Percentiles rank a stretch among this genome's conserved stretches.
Evolutionary conservation across 2,113 vertebrate species (phyloP).

Genomic region (Bothrops jararaca): DNA sequence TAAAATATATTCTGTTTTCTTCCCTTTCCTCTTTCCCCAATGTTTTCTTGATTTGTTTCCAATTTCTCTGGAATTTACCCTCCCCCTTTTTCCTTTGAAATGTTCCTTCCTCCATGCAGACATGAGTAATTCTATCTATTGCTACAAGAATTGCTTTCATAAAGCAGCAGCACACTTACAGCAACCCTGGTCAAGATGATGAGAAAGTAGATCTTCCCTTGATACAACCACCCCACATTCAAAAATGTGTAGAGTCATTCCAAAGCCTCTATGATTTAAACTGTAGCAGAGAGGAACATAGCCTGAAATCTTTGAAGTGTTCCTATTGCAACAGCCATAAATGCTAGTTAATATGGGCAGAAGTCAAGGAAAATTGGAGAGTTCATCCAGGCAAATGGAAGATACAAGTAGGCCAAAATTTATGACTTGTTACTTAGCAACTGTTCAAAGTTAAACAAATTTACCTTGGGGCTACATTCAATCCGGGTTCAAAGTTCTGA

Average conservation of each 20-base stretch:
- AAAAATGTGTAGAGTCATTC: not conserved
- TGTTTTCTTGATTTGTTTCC: not conserved
- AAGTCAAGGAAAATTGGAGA: not conserved
- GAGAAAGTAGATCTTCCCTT: not conserved
- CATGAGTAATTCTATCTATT: not conserved
- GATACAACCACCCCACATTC: not conserved
- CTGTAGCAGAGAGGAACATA: not conserved
- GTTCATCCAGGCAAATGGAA: not conserved
- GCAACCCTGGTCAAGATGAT: not conserved
- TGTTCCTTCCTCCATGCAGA: not conserved
- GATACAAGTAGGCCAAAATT: not conserved
- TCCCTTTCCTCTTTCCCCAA: not conserved
- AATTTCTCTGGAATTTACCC: not conserved
- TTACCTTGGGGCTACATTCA: not conserved
- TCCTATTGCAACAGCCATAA: not conserved
- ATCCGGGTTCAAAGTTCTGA: not conserved
- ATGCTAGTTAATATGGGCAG: not conserved
- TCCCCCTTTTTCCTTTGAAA: not conserved
- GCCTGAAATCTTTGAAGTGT: not conserved
- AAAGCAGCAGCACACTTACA: not conserved
- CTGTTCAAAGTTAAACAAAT: not conserved
- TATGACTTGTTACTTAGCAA: not conserved
- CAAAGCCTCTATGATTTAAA: not conserved
- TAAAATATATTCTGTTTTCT: not conserved
- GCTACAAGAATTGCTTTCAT: not conserved